phyloP scores from a whole-genome alignment of 1,140 invertebrate genomes.

The Zeugodacus cucurbitae region DNA sequence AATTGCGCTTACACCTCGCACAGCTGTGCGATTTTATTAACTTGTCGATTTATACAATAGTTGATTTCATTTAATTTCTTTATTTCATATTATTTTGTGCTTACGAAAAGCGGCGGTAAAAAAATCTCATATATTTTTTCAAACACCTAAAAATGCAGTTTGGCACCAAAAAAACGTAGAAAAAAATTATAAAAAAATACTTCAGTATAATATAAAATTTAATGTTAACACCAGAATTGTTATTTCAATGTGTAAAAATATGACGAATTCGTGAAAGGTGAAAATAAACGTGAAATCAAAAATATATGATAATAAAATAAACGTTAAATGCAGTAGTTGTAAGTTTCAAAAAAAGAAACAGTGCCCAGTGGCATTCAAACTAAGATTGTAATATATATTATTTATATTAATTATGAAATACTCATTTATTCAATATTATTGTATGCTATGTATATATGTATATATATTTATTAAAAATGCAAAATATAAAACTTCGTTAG shows the following conservation, averaged over 20 bases:
- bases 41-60: slow-evolving; percentile 28
- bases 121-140: slow-evolving; percentile 13
- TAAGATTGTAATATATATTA: not conserved
- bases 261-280: not conserved
- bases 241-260: slow-evolving; percentile 25
- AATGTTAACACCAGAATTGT: slow-evolving; percentile 22
- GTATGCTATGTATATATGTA: not conserved
- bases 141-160: slow-evolving; percentile 27
- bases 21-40: slow-evolving; percentile 28
- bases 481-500: too few relatives aligned
- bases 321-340: not conserved
- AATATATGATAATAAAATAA: not conserved
- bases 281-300: slow-evolving; percentile 2
- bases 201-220: not conserved
- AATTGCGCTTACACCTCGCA: not conserved
- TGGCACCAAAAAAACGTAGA: not conserved
- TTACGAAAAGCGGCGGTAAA: not conserved
- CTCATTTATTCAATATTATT: not conserved
- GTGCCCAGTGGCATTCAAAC: not conserved
- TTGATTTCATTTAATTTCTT: not conserved
- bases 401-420: not conserved
- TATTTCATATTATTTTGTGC: not conserved
- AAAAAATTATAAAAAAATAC: not conserved
- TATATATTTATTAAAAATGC: not conserved
- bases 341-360: not conserved